Evolutionary conservation across 1,140 invertebrate genomes (phyloP).

Genomic region (Solenopsis fugax): DNA sequence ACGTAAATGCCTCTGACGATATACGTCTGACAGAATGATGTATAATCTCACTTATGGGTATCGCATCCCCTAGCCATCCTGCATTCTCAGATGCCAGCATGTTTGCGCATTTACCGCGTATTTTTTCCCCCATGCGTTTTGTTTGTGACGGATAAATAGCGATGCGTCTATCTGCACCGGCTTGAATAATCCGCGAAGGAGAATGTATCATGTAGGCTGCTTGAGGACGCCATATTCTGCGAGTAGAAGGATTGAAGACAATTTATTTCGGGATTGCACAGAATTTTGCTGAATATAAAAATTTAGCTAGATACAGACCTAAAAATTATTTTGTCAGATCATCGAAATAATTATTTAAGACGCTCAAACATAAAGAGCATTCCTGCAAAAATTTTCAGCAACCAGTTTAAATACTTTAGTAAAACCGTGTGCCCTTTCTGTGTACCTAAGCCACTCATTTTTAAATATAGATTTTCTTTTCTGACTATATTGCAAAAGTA

Average conservation of each 20-base stretch:
- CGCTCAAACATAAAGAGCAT: too few relatives aligned
- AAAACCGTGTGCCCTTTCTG: too few relatives aligned
- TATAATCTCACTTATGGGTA: slow-evolving; percentile 65
- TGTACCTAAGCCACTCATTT: background rate
- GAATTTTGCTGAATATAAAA: too few relatives aligned
- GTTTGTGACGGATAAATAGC: slow-evolving; percentile 16
- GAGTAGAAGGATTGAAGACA: background rate
- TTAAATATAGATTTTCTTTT: background rate
- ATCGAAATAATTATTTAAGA: too few relatives aligned
- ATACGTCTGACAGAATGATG: slow-evolving; percentile 62
- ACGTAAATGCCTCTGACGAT: slow-evolving; percentile 61
- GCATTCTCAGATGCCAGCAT: slow-evolving; percentile 38
- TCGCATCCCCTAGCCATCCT: slow-evolving; percentile 27
- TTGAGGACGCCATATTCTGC: background rate
- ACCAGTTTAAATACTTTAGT: too few relatives aligned
- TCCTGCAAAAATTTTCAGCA: too few relatives aligned
- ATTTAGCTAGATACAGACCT: too few relatives aligned
- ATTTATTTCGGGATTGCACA: background rate
- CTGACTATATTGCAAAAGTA: background rate
- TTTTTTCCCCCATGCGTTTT: slow-evolving; percentile 25
- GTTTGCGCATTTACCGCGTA: slow-evolving; percentile 29
- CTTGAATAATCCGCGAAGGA: background rate
- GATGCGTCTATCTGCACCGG: background rate
- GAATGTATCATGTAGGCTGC: background rate
- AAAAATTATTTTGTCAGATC: too few relatives aligned